Conservation (phyloP, 2,888 invertebrate species). For the Amiota mariae region DNA sequence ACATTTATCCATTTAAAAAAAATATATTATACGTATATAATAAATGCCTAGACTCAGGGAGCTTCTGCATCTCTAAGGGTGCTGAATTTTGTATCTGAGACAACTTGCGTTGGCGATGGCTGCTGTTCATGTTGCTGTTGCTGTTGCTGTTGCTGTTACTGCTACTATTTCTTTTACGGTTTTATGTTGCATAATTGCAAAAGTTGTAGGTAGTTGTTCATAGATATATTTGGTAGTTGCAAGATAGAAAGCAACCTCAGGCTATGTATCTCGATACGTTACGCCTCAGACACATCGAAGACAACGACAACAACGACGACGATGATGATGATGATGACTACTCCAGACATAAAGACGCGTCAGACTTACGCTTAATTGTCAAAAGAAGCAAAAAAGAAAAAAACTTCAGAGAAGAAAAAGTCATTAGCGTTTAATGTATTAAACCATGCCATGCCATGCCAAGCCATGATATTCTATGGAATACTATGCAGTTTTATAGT, state of each 20-base stretch:
- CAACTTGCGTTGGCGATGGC: slow-evolving; percentile 28
- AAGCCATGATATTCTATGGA: slow-evolving; percentile 1
- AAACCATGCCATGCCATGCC: not conserved
- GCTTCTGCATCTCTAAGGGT: slow-evolving; percentile 20
- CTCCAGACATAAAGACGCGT: slow-evolving; percentile 4
- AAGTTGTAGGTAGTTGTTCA: slow-evolving; percentile 45
- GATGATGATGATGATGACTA: not conserved
- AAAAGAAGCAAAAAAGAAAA: not conserved
- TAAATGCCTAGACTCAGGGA: not conserved
- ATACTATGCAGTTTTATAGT: slow-evolving; percentile 8
- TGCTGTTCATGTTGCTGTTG: not conserved
- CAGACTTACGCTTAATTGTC: slow-evolving; percentile 5
- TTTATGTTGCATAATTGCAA: slow-evolving; percentile 54
- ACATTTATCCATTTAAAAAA: slow-evolving; percentile 43
- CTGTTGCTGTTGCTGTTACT: not conserved
- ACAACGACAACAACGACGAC: not conserved
- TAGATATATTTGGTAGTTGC: not conserved
- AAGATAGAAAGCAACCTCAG: not conserved
- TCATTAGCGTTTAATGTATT: slow-evolving; percentile 23
- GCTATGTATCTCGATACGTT: not conserved
- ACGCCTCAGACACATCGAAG: not conserved
- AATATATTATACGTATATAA: not conserved
- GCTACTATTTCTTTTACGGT: slow-evolving; percentile 5
- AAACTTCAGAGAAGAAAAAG: not conserved
- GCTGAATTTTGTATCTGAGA: slow-evolving; percentile 20